Percentiles rank a stretch among this genome's conserved stretches.
Evolutionary conservation across 2,797 vertebrate genomes (phyloP).

Genomic region (Karalla daura): DNA sequence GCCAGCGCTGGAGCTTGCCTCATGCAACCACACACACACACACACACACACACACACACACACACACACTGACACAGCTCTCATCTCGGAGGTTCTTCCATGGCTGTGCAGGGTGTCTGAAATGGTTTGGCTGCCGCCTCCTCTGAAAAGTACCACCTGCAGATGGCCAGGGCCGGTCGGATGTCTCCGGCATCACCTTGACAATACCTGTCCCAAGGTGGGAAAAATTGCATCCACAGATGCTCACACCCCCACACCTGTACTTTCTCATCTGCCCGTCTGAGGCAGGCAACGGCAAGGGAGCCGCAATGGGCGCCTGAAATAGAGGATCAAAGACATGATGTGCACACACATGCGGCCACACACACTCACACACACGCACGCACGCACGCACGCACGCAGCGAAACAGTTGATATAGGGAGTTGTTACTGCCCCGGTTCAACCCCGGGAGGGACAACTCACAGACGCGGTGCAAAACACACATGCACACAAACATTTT

Average conservation of each 20-base stretch:
- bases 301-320: slow-evolving; percentile 35
- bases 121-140: slow-evolving; percentile 38
- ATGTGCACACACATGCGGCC: slow-evolving; percentile 25
- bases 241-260: slow-evolving; percentile 56
- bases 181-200: slow-evolving; percentile 58
- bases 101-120: slow-evolving; percentile 37
- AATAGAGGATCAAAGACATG: slow-evolving; percentile 52
- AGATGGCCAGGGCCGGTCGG: slow-evolving; percentile 53
- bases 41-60: slow-evolving; percentile 23
- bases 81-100: slow-evolving; percentile 40
- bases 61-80: slow-evolving; percentile 22
- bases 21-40: slow-evolving; percentile 13
- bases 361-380: slow-evolving; percentile 13
- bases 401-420: slow-evolving; percentile 32
- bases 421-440: slow-evolving; percentile 42
- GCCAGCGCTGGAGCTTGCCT: slow-evolving; percentile 60
- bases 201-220: slow-evolving; percentile 46
- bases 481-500: slow-evolving; percentile 34
- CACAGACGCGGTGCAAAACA: slow-evolving; percentile 35
- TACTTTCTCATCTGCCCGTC: slow-evolving; percentile 41
- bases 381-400: slow-evolving; percentile 20
- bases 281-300: slow-evolving; percentile 49
- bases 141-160: slow-evolving; percentile 63
- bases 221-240: slow-evolving; percentile 54
- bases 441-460: slow-evolving; percentile 38